Evolutionary conservation across 2,888 invertebrate genomes (phyloP).

Genomic region (Melinaea marsaeus): DNA sequence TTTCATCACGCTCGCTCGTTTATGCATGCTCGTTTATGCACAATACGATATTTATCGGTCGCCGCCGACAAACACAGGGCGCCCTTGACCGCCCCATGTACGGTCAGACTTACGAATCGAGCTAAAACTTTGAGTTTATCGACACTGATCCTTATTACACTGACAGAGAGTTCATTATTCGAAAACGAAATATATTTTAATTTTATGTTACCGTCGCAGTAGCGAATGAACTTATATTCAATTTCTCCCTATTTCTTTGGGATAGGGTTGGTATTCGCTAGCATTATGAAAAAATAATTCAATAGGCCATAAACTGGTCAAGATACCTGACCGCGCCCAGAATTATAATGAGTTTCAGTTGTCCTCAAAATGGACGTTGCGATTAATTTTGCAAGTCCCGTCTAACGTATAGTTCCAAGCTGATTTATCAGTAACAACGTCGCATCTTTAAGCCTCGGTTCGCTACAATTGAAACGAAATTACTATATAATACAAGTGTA

Average conservation of each 20-base stretch:
- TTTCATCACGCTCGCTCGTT: not conserved
- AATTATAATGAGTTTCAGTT: constrained; percentile 32
- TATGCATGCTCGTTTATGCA: not conserved
- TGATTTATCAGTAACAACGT: not conserved
- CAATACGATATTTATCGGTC: constrained; percentile 2
- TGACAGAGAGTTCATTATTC: not conserved
- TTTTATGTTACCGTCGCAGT: not conserved
- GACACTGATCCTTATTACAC: constrained; percentile 8
- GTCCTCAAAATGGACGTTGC: constrained; percentile 12
- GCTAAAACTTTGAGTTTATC: constrained; percentile 8
- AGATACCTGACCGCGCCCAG: constrained; percentile 29
- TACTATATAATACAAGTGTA: too few species aligned
- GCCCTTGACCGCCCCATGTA: constrained; percentile 47
- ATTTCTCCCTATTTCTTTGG: constrained; percentile 16
- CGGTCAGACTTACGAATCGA: constrained; percentile 23
- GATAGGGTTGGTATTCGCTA: constrained; percentile 22
- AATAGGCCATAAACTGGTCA: constrained; percentile 32
- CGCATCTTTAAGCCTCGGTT: too few species aligned
- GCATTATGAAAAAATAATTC: constrained; percentile 14
- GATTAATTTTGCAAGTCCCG: constrained; percentile 5
- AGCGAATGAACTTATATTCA: not conserved
- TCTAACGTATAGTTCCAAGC: not conserved
- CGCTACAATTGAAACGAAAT: too few species aligned
- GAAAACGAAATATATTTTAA: not conserved
- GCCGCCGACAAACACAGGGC: constrained; percentile 13